phyloP scores from a whole-genome alignment of 2,113 vertebrate genomes.

The Polypterus senegalus region DNA sequence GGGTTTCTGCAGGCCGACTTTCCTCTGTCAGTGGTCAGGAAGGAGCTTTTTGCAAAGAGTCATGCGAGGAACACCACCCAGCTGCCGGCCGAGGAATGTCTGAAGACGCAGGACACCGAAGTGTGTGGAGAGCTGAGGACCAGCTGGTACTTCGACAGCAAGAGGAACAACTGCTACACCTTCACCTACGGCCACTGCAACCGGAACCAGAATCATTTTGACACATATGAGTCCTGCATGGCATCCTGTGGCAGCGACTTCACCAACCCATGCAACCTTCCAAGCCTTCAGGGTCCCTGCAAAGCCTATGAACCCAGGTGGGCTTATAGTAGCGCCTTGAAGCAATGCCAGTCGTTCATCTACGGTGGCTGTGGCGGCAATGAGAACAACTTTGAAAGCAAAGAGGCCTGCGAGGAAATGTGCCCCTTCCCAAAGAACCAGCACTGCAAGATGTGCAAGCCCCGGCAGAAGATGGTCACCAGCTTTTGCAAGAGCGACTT shows the following conservation, averaged over 20 bases:
- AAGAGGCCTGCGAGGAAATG: constrained; percentile 77
- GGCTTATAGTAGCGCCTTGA: constrained; percentile 70
- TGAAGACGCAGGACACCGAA: constrained; percentile 58
- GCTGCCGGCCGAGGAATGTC: constrained; percentile 64
- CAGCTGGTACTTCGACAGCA: constrained; percentile 77
- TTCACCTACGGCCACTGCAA: constrained; percentile 66
- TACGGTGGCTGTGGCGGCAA: constrained; percentile 88
- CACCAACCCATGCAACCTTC: constrained; percentile 64
- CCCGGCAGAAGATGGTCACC: constrained; percentile 78
- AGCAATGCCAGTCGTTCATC: constrained; percentile 83
- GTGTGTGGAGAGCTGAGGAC: constrained; percentile 74
- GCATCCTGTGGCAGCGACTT: constrained; percentile 72
- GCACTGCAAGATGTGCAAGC: constrained; percentile 76
- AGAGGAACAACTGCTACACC: constrained; percentile 82
- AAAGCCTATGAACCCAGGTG: constrained; percentile 82
- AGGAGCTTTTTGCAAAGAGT: constrained; percentile 32
- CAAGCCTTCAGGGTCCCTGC: constrained; percentile 78
- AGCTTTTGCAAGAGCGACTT: constrained; percentile 94
- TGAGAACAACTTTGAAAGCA: constrained; percentile 88
- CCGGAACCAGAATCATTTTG: constrained; percentile 69
- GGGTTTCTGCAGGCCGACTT: constrained; percentile 66
- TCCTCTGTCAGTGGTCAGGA: constrained; percentile 62
- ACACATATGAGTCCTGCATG: constrained; percentile 74
- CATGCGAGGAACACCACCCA: constrained; percentile 49
- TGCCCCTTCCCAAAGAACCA: constrained; percentile 78